phyloP scores from a whole-genome alignment of 92 coral and sea anemone species.

The Palythoa caribaeorum region DNA sequence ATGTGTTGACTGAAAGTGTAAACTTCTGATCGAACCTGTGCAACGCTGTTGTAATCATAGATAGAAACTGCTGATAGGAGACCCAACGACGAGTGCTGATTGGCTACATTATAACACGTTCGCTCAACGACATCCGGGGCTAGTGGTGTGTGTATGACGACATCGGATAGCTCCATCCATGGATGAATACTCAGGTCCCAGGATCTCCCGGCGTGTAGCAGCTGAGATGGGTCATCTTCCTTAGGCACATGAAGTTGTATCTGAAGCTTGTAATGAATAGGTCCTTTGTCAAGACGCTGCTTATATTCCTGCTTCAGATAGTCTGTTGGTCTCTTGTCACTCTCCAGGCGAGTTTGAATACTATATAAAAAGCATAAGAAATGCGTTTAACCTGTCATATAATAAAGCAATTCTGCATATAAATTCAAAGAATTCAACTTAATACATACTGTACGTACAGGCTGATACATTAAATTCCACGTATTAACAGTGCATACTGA shows the following conservation, averaged over 20 bases:
- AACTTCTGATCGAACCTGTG: constrained; percentile 65
- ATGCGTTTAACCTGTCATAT: no score
- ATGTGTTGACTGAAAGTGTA: constrained; percentile 69
- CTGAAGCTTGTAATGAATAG: constrained; percentile 43
- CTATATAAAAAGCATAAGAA: background rate
- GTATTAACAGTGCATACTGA: no score
- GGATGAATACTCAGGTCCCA: constrained; percentile 52
- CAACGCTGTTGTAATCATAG: constrained; percentile 73
- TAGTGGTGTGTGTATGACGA: constrained; percentile 24
- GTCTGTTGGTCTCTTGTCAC: constrained; percentile 45
- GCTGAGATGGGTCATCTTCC: constrained; percentile 31
- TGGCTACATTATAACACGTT: constrained; percentile 51
- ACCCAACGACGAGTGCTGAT: constrained; percentile 52
- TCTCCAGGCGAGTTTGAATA: constrained; percentile 35
- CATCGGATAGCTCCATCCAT: constrained; percentile 46
- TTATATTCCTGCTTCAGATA: constrained; percentile 37
- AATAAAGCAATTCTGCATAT: no score
- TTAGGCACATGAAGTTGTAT: constrained; percentile 44
- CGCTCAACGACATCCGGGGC: constrained; percentile 29
- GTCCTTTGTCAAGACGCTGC: constrained; percentile 37
- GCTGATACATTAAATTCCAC: no score
- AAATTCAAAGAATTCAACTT: no score
- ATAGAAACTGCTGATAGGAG: constrained; percentile 78
- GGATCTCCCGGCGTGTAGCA: constrained; percentile 52
- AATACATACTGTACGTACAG: no score